phyloP scores from a whole-genome alignment of 2,113 vertebrate genomes.

The Rhea pennata region DNA sequence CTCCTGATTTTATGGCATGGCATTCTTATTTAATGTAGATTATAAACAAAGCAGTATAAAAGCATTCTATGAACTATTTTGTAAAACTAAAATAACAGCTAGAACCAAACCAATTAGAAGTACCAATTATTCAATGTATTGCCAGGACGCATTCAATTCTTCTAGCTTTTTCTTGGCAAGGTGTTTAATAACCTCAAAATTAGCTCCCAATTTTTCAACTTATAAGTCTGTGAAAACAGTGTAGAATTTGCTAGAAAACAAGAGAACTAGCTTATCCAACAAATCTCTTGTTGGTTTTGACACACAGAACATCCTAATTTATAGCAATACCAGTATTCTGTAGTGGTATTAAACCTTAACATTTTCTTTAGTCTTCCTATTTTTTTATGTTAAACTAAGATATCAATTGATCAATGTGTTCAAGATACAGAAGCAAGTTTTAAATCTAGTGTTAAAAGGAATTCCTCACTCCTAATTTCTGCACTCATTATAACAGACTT shows the following conservation, averaged over 20 bases:
- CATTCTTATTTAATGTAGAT: background rate
- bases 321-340: background rate
- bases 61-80: background rate
- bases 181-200: background rate
- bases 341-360: background rate
- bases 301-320: background rate
- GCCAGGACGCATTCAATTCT: background rate
- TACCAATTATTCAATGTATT: background rate
- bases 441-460: background rate
- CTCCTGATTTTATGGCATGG: background rate
- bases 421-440: background rate
- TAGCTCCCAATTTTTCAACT: background rate
- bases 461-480: background rate
- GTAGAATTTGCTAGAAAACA: background rate
- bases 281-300: background rate
- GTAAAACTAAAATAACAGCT: background rate
- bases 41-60: background rate
- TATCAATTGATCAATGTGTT: fast-evolving
- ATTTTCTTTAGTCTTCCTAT: background rate
- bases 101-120: background rate
- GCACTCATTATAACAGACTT: background rate
- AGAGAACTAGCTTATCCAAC: background rate
- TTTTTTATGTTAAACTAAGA: background rate
- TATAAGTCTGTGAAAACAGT: background rate
- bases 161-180: background rate